These are phyloP conservation scores for Pituophis catenifer DNA, from an alignment of 2,113 vertebrate species.

Conservation along the genomic window DNA sequence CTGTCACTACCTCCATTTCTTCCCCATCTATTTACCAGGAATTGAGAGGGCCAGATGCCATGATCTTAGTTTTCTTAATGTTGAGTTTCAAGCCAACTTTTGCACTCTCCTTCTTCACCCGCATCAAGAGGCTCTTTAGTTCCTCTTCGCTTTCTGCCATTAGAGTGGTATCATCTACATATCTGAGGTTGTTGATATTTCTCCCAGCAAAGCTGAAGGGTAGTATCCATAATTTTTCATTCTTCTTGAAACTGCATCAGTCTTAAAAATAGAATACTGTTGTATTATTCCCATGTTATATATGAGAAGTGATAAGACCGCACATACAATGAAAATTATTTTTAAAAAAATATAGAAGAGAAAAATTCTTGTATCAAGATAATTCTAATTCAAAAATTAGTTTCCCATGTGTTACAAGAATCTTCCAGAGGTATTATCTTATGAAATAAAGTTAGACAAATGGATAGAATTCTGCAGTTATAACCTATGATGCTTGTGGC, in stretches of 20 bases:
- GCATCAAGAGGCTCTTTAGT: no score
- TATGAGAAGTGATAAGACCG: not conserved
- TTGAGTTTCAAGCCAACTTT: no score
- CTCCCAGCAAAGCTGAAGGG: no score
- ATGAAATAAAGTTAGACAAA: not conserved
- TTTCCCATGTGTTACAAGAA: not conserved
- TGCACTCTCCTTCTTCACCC: no score
- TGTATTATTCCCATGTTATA: not conserved
- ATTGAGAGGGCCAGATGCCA: no score
- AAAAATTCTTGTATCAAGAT: not conserved
- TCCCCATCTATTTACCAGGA: no score
- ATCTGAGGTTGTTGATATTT: no score
- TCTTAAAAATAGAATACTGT: not conserved
- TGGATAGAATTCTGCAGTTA: not conserved
- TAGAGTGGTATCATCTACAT: no score
- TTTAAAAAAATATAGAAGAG: not conserved
- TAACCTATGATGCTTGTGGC: not conserved
- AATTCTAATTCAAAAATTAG: not conserved
- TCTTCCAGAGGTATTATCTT: not conserved
- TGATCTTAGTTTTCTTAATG: no score
- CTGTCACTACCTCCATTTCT: no score
- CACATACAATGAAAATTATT: not conserved
- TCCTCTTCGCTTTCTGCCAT: no score
- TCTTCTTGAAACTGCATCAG: not conserved
- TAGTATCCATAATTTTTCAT: not conserved